Evolutionary conservation across 2,888 invertebrate species (phyloP), one percentile per base, ranked within the genome.

Genomic region (Melanostoma mellinum): DNA sequence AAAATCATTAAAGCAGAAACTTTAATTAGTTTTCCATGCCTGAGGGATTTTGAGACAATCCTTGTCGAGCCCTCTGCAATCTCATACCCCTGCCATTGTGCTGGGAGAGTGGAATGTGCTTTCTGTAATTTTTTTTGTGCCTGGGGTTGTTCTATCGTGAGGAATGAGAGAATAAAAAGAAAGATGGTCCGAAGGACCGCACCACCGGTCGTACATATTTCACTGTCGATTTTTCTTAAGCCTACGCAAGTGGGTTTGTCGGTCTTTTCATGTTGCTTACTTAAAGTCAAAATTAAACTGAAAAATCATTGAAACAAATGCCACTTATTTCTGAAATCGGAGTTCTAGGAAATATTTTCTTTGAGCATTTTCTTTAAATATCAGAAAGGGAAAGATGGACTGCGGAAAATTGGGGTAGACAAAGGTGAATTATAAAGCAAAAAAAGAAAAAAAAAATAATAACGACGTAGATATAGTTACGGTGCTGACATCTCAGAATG

Each of bases 1-100:
- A 84, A 84, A 84, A 84, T 84, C 78, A 84, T 84, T 84, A 78
- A 84, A 84, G 82, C 82, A 78, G 82, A 84, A 84, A 84, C 82
- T 84, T 84, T 84, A 84, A 84, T 84, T 84, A 84, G 82, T 84
- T 84, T 84, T 84, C 82, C 78, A 65, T 78, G 82, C 76, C 81
- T 61, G 52, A 52, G 69, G 44, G 82, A 68, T 67, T 50, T 48
- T 6, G 38, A 72, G 40, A 72, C 61, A 63, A 58, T 20, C 63
- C 32, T 6, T 42, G 6, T 33, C 33, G n/a, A 48, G 63, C 48
- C 35, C 68, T 30, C 10, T 60, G 61, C 8, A 35, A 6, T 33
- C 10, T 38, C 33, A 32, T 40, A 36, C 38, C 8, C 20, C 6
- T 4, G 32, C 50, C 50, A 50, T 63, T 63, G 48, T 50, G 50